Evolutionary conservation across 1,140 invertebrate species (phyloP), one percentile per base, ranked within the genome.

Genomic region (Procambarus clarkii): DNA sequence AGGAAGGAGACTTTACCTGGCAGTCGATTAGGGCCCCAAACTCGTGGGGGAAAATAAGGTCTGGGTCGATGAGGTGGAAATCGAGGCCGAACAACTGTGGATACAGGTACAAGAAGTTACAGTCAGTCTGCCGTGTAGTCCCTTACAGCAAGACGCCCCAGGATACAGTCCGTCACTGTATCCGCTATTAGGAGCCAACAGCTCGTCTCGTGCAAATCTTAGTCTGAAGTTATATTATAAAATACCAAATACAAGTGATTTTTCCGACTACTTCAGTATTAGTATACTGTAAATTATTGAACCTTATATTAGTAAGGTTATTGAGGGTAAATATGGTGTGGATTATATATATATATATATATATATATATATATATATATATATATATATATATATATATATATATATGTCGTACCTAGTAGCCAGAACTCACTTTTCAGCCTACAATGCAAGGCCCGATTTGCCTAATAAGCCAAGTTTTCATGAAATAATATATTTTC

Each of bases 21-120:
- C 74, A 86, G 74, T 76, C 85, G 74, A 71, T 86, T 86, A 78
- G 69, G 85, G 85, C 85, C 74, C 85, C 85, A 86, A 58, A 46
- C 18, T 77, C 85, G 74, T 15, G 85, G 85, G 54, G 71, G 74
- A 60, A 78, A 86, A 86, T 77, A 86, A 60, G 85, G 85, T 78
- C 85, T 86, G 11, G 74, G 85, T 18, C 85, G 85, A 86, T 74
- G 85, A 13, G 60, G 54, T 34, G 85, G 85, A 7, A 86, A 78
- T 71, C 74, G 74, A 34, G 21, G 76, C 9, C 85, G 85, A 76
- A 18, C 74, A 77, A 86, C 85, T 86, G 85, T 44, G 60, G 78
- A 86, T 44, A 77, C 71, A 54, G 76, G 76, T 71, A 86, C 74
- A 78, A 86, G 15, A 78, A 45, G 81, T 69, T 83, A 83, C 81